Evolutionary conservation across 2,113 vertebrate species (phyloP), one percentile per base, ranked within the genome.

Genomic region (Coptodon rendalli): DNA sequence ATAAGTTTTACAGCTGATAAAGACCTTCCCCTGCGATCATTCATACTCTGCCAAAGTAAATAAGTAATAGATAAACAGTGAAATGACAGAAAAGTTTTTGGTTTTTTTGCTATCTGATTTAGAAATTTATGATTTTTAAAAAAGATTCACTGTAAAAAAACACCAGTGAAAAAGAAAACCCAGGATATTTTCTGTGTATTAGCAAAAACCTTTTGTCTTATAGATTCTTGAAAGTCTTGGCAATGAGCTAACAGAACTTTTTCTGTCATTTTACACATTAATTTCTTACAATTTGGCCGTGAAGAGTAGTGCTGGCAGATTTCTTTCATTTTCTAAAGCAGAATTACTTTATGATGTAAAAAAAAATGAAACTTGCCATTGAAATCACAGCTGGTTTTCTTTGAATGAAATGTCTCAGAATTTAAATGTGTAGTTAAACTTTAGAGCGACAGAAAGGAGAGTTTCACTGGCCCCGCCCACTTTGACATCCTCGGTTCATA

Each of bases 111-210:
- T 61, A 36, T 7, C 34, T 36, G 10, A 34, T 10, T 34, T 61
- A 6, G 29, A 3, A 61, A 61, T 0, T 19, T 11, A 17, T 31
- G 0, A 4, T 6, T 34, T 17, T 61, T 2, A 0, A 61, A 16
- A 6, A 6, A 31, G 29, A 3, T 61, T 61, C 29, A 6, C 29
- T 34, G 16, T 61, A 31, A 61, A 61, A 57, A 61, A 31, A 29
- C 29, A 61, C 9, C 0, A 19, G 34, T 0, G 8, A 61, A 34
- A 1, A 63, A 19, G 59, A 63, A 11, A 61, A 4, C 9, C 3
- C 27, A 4, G 5, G 57, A 61, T 0, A 61, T 34, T 61, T 61
- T 61, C 2, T 19, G 16, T 31, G 57, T 61, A 0, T 61, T 61
- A 61, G 29, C 16, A 61, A 3, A 61, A 34, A 19, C 3, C 9